Conservation (phyloP, 1,140 invertebrate species). For the Eupristina koningsbergeri region DNA sequence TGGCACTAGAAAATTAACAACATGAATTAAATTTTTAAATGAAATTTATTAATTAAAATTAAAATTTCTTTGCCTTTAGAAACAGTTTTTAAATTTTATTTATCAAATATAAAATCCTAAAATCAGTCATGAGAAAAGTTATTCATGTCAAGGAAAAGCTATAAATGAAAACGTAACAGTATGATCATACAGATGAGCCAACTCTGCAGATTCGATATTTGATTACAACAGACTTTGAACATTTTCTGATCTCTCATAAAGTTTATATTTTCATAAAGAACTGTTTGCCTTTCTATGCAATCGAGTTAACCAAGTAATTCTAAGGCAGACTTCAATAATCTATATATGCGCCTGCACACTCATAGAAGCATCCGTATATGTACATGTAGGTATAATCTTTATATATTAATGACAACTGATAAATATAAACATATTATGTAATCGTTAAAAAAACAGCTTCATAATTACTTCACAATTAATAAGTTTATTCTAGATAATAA, state of each 20-base stretch:
- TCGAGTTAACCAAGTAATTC: background rate
- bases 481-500: too few relatives aligned
- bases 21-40: too few relatives aligned
- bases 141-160: conserved; percentile 35
- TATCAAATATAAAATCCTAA: background rate
- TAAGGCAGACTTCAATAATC: background rate
- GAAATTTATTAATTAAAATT: too few relatives aligned
- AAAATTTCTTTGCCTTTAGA: background rate
- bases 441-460: too few relatives aligned
- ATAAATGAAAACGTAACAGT: conserved; percentile 19
- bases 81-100: background rate
- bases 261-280: conserved; percentile 39
- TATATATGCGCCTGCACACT: background rate
- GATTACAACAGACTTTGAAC: conserved; percentile 36
- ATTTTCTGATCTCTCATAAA: conserved; percentile 22
- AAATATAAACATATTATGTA: too few relatives aligned
- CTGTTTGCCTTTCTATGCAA: conserved; percentile 19
- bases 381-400: too few relatives aligned
- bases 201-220: conserved; percentile 23
- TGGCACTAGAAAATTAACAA: too few relatives aligned
- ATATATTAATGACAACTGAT: too few relatives aligned
- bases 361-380: too few relatives aligned
- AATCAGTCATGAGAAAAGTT: background rate
- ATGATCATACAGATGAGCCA: conserved; percentile 33
- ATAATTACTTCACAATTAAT: too few relatives aligned